phyloP scores from a whole-genome alignment of 2,888 invertebrate genomes.

The Hoplodrina blanda region DNA sequence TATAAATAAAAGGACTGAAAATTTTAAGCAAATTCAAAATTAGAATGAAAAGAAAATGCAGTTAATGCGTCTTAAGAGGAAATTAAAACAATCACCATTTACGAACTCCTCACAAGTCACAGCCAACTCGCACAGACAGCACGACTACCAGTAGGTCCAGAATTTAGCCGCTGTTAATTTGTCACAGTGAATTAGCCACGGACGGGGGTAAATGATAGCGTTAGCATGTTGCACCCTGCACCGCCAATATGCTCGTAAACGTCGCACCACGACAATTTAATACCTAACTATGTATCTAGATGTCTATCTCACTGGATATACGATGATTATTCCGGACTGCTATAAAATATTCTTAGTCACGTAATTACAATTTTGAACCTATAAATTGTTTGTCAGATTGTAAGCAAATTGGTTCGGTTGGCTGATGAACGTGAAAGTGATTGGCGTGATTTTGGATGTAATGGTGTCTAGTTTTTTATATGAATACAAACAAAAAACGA shows the following conservation, averaged over 20 bases:
- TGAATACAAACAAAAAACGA: neutral
- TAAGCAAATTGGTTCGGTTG: conserved; percentile 42
- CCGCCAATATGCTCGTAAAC: conserved; percentile 89
- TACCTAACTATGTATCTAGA: conserved; percentile 84
- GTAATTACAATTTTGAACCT: conserved; percentile 57
- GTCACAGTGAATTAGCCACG: conserved; percentile 90
- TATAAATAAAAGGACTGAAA: neutral
- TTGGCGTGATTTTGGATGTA: conserved; percentile 16
- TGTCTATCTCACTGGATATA: conserved; percentile 77
- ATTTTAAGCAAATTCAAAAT: neutral
- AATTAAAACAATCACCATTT: conserved; percentile 22
- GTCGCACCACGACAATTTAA: conserved; percentile 86
- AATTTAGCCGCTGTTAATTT: conserved; percentile 90
- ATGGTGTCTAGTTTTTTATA: conserved; percentile 2
- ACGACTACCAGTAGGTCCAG: conserved; percentile 72
- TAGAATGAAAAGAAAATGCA: neutral
- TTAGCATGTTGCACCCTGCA: conserved; percentile 89
- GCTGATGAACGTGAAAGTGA: conserved; percentile 41
- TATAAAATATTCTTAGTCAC: conserved; percentile 65
- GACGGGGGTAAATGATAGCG: conserved; percentile 88
- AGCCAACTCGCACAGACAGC: conserved; percentile 43
- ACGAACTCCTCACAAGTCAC: conserved; percentile 19
- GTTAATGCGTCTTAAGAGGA: neutral
- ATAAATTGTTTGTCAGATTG: conserved; percentile 51
- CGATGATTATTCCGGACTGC: conserved; percentile 62